phyloP scores from a whole-genome alignment of 2,888 invertebrate species.

The Nemotelus pantherinus region DNA sequence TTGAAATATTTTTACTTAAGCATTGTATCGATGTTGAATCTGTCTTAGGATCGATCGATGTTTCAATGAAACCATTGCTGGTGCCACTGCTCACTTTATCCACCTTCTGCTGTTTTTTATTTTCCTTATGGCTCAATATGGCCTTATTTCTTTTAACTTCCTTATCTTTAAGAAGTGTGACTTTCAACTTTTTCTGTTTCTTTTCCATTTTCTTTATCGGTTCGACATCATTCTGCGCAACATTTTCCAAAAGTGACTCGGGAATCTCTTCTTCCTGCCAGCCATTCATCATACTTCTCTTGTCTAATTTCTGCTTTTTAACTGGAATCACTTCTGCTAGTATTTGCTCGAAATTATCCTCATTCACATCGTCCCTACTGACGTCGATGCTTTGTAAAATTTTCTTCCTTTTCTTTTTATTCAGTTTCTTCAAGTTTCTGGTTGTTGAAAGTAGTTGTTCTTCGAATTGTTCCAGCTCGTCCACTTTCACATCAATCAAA shows the following conservation, averaged over 20 bases:
- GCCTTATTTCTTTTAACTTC: not conserved
- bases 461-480: constrained; percentile 67
- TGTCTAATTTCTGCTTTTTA: constrained; percentile 39
- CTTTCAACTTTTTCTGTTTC: constrained; percentile 26
- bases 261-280: constrained; percentile 35
- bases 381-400: constrained; percentile 59
- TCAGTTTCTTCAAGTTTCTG: constrained; percentile 65
- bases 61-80: constrained; percentile 43
- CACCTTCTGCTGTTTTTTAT: constrained; percentile 49
- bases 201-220: constrained; percentile 27
- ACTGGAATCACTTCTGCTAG: constrained; percentile 57
- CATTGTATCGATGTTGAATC: not conserved
- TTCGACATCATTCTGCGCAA: constrained; percentile 11
- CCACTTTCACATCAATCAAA: constrained; percentile 60
- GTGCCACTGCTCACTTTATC: constrained; percentile 59
- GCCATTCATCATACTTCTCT: not conserved
- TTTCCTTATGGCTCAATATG: not conserved
- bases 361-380: constrained; percentile 58
- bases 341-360: constrained; percentile 59
- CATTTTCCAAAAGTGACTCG: constrained; percentile 4
- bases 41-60: not conserved
- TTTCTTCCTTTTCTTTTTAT: constrained; percentile 61
- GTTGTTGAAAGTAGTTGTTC: constrained; percentile 63
- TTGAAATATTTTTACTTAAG: not conserved
- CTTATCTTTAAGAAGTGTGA: not conserved